Percentiles rank a stretch among this genome's conserved stretches.
These are phyloP conservation scores for Iguana delicatissima DNA, from an alignment of 2,797 vertebrate genomes.

Conservation along the genomic window DNA sequence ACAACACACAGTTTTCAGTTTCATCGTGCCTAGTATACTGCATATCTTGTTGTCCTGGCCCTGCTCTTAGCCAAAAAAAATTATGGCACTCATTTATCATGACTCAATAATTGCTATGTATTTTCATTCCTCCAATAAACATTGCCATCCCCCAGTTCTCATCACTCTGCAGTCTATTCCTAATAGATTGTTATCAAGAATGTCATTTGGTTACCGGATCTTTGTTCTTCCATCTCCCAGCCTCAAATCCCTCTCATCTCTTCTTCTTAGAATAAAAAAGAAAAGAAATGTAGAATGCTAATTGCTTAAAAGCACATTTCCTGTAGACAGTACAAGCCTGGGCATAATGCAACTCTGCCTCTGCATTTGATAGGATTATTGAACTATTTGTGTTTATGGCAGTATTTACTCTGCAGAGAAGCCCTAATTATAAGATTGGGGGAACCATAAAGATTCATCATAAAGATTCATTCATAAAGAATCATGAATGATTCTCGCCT, in stretches of 20 bases:
- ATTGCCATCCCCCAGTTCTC: conserved; percentile 15
- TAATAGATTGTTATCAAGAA: conserved; percentile 35
- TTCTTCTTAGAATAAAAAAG: conserved; percentile 32
- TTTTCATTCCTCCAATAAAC: conserved; percentile 30
- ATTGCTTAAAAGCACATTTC: conserved; percentile 18
- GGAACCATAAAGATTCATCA: too few relatives aligned
- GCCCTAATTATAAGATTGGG: neutral
- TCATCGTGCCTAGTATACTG: neutral
- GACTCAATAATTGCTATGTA: conserved; percentile 20
- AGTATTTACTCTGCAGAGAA: neutral
- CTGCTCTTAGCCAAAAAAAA: neutral
- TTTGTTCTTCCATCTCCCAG: conserved; percentile 24
- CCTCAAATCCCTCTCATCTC: neutral
- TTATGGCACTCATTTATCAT: conserved; percentile 19
- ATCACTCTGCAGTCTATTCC: conserved; percentile 13
- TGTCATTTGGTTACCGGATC: conserved; percentile 26
- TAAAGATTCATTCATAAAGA: too few relatives aligned
- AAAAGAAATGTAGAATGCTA: conserved; percentile 35
- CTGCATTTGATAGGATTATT: neutral
- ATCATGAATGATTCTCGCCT: neutral
- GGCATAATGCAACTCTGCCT: conserved; percentile 25
- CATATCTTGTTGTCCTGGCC: too few relatives aligned
- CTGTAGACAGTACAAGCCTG: neutral
- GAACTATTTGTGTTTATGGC: neutral
- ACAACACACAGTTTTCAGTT: too few relatives aligned